Evolutionary conservation across 1,140 invertebrate species (phyloP).

Genomic region (Drosophila miranda): DNA sequence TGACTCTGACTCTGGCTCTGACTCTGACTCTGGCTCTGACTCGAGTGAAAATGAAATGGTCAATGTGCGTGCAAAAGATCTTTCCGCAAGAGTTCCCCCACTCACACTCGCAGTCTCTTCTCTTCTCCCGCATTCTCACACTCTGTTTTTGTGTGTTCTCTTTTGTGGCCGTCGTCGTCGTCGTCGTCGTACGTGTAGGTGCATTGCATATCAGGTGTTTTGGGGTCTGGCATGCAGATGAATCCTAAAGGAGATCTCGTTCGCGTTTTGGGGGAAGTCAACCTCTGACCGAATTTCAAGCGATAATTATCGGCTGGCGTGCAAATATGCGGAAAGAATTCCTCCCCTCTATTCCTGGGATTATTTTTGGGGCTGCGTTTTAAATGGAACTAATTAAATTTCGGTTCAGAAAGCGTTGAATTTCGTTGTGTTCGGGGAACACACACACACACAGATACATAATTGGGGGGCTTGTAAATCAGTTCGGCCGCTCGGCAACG

Average conservation of each 20-base stretch:
- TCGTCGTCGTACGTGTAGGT: too few species aligned
- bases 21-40: too few species aligned
- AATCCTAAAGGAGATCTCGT: conserved; percentile 32
- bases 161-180: too few species aligned
- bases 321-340: conserved; percentile 74
- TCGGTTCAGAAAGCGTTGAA: conserved; percentile 59
- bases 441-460: conserved; percentile 17
- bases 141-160: not conserved
- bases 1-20: not conserved
- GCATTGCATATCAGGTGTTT: conserved; percentile 67
- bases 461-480: conserved; percentile 54
- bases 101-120: not conserved
- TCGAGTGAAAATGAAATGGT: conserved; percentile 67
- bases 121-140: not conserved
- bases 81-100: not conserved
- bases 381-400: conserved; percentile 80
- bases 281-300: conserved; percentile 77
- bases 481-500: conserved; percentile 30
- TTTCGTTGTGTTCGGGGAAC: conserved; percentile 38
- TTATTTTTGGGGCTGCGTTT: conserved; percentile 34
- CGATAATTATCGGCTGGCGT: conserved; percentile 76
- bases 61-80: conserved; percentile 43
- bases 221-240: conserved; percentile 67
- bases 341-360: conserved; percentile 33
- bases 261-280: conserved; percentile 30